These are phyloP conservation scores for Meganola albula DNA, from an alignment of 2,888 invertebrate genomes.

Conservation along the genomic window DNA sequence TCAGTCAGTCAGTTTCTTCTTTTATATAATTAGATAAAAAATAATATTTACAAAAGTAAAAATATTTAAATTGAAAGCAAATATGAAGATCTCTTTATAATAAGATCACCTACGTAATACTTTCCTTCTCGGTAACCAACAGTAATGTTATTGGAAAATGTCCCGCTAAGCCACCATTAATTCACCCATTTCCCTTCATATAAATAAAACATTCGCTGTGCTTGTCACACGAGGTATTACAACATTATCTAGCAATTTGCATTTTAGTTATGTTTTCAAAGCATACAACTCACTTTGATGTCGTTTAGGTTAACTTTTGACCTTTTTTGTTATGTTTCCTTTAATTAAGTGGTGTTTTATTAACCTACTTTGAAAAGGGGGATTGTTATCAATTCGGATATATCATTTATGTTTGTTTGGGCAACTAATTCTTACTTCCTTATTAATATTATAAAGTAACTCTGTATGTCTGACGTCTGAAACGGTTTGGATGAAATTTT, in stretches of 20 bases:
- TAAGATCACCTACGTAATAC: constrained; percentile 7
- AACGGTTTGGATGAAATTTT: no score
- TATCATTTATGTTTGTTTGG: no score
- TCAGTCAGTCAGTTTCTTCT: no score
- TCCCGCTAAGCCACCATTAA: constrained; percentile 33
- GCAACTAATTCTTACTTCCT: no score
- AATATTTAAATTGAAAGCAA: no score
- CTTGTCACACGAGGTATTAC: constrained; percentile 42
- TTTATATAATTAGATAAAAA: no score
- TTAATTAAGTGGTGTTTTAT: constrained; percentile 2
- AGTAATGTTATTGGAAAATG: constrained; percentile 17
- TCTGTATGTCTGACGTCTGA: no score
- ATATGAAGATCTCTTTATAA: no score
- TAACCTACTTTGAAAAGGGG: neutral
- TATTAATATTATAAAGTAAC: no score
- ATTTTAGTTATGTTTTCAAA: constrained; percentile 58
- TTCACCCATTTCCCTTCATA: constrained; percentile 32
- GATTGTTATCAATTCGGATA: no score
- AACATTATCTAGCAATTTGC: constrained; percentile 63
- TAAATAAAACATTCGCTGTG: constrained; percentile 52
- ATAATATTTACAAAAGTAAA: no score
- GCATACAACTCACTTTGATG: constrained; percentile 53
- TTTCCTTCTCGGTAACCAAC: no score
- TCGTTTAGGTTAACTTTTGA: constrained; percentile 48
- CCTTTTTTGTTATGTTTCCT: constrained; percentile 29